Percentiles rank a stretch among this genome's conserved stretches.
These are phyloP conservation scores for Psylliodes chrysocephalus DNA, from an alignment of 2,888 invertebrate species.

Conservation along the genomic window DNA sequence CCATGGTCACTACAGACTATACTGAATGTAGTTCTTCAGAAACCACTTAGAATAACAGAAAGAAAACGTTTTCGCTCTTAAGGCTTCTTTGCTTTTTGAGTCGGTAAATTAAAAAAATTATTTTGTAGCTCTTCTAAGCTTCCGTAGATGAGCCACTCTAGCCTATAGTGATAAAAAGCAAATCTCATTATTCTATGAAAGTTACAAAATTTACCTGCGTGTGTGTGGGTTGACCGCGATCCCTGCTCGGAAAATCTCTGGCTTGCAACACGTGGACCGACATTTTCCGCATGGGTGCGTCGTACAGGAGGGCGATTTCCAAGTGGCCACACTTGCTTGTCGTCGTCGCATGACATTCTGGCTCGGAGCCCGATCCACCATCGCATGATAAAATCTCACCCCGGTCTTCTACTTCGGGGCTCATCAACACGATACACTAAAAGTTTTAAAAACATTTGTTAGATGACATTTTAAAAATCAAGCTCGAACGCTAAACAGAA, in stretches of 20 bases:
- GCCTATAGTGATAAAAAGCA: no score
- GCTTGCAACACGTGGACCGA: constrained; percentile 92
- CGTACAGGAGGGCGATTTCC: constrained; percentile 89
- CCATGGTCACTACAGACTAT: no score
- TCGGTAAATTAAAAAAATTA: no score
- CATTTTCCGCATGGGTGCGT: constrained; percentile 91
- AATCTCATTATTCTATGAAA: no score
- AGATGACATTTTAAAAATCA: no score
- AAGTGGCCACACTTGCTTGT: constrained; percentile 78
- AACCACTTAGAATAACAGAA: no score
- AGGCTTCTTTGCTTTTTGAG: no score
- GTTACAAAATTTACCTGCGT: constrained; percentile 69
- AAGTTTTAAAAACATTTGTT: background rate
- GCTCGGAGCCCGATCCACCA: constrained; percentile 56
- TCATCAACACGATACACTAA: constrained; percentile 68
- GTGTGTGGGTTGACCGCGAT: constrained; percentile 75
- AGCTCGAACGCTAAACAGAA: no score
- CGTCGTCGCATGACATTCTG: constrained; percentile 64
- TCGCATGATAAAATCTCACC: constrained; percentile 54
- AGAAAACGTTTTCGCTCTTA: no score
- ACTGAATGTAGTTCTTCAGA: no score
- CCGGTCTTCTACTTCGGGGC: constrained; percentile 59
- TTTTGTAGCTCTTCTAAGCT: no score
- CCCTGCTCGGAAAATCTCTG: constrained; percentile 78
- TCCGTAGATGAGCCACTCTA: no score